Evolutionary conservation across 2,888 invertebrate species (phyloP).

Genomic region (Ophion obscuratus): DNA sequence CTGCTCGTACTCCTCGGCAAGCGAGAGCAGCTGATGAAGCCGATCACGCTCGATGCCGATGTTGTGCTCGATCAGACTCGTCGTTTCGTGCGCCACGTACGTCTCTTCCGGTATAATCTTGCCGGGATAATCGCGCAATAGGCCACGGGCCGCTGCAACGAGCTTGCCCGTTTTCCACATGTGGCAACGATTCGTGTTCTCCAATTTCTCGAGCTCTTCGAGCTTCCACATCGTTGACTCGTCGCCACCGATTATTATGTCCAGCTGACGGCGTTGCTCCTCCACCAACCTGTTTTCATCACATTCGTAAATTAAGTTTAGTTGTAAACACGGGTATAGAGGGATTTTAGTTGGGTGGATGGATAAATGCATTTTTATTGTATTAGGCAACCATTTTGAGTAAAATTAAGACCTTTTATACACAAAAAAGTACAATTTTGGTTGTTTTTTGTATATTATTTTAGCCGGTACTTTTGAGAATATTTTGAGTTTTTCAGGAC

Average conservation of each 20-base stretch:
- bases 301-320: neutral
- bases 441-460: too few species aligned
- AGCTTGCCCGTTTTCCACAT: slow-evolving; percentile 87
- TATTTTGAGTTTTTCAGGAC: too few species aligned
- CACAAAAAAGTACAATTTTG: too few species aligned
- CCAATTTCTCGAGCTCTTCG: slow-evolving; percentile 89
- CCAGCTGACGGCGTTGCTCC: slow-evolving; percentile 84
- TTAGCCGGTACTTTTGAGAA: too few species aligned
- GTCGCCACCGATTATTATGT: slow-evolving; percentile 87
- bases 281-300: slow-evolving; percentile 74
- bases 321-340: neutral
- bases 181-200: slow-evolving; percentile 88
- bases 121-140: slow-evolving; percentile 89
- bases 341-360: too few species aligned
- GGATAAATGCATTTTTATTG: too few species aligned
- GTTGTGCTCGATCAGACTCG: slow-evolving; percentile 89
- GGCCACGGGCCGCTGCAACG: slow-evolving; percentile 87
- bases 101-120: slow-evolving; percentile 89
- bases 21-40: slow-evolving; percentile 89
- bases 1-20: slow-evolving; percentile 95
- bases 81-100: slow-evolving; percentile 88
- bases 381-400: too few species aligned
- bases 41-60: slow-evolving; percentile 91
- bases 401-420: too few species aligned
- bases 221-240: slow-evolving; percentile 89